These are phyloP conservation scores for Cynoglossus semilaevis DNA, from an alignment of 2,113 vertebrate genomes.

Conservation along the genomic window DNA sequence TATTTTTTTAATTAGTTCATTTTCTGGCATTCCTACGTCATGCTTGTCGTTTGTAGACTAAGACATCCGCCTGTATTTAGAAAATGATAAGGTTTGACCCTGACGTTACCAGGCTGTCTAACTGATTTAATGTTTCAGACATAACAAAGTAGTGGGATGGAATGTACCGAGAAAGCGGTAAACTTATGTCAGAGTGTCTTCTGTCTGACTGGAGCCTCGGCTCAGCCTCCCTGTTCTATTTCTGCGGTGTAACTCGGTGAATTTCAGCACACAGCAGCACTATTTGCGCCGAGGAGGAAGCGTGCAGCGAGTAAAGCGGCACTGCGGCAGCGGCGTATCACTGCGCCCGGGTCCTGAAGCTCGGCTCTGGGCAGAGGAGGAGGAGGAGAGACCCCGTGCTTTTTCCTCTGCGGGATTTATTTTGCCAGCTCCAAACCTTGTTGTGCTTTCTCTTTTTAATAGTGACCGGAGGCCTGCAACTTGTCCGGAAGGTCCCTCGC, in stretches of 20 bases:
- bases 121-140: no score
- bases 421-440: conserved; percentile 67
- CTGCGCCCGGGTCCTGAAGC: conserved; percentile 80
- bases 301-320: conserved; percentile 79
- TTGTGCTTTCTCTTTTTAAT: conserved; percentile 53
- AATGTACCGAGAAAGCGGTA: no score
- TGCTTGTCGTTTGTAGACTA: no score
- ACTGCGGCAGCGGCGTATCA: conserved; percentile 81
- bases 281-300: conserved; percentile 78
- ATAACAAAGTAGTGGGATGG: no score
- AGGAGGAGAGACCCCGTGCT: conserved; percentile 68
- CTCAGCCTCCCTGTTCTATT: fast-evolving
- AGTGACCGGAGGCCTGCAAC: conserved; percentile 71
- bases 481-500: conserved; percentile 70
- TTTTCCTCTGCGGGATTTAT: conserved; percentile 71
- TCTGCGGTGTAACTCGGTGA: neutral
- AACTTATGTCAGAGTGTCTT: neutral
- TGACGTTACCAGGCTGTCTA: no score
- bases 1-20: no score
- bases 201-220: neutral
- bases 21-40: no score
- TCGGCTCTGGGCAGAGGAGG: conserved; percentile 69
- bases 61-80: no score
- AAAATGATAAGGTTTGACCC: no score
- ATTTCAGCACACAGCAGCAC: conserved; percentile 58